Evolutionary conservation across 2,797 vertebrate species (phyloP).

Genomic region (Tarsius wallacei): DNA sequence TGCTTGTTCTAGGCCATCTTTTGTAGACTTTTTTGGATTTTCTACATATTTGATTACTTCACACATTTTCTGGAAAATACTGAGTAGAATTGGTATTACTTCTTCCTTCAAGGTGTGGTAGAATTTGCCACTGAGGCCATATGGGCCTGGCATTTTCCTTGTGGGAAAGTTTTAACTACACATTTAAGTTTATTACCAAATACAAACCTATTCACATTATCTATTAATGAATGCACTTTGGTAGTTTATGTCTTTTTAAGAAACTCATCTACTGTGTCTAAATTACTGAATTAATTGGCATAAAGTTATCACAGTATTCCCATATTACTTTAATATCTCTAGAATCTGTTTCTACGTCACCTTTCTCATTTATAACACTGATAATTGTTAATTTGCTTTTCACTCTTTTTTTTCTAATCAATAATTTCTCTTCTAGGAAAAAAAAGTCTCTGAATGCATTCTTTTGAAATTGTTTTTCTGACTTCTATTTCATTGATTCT

Average conservation of each 20-base stretch:
- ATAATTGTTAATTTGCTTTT: not conserved
- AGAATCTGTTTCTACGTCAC: not conserved
- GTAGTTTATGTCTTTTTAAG: not conserved
- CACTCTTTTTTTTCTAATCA: not conserved
- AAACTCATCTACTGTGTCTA: not conserved
- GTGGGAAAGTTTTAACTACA: not conserved
- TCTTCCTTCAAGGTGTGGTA: not conserved
- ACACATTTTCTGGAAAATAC: not conserved
- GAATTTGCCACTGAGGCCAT: not conserved
- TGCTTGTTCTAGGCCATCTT: not conserved
- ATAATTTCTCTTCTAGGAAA: not conserved
- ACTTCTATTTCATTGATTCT: not conserved
- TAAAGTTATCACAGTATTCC: not conserved
- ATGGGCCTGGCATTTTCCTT: not conserved
- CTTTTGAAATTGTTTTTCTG: not conserved
- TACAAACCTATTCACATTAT: not conserved
- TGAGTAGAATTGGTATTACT: not conserved
- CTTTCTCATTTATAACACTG: not conserved
- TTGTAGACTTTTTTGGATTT: not conserved
- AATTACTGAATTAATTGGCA: not conserved
- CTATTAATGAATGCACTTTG: not conserved
- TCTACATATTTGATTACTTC: not conserved
- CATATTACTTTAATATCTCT: not conserved
- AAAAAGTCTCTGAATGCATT: not conserved
- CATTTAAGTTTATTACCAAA: constrained; percentile 9